Evolutionary conservation across 2,888 invertebrate genomes (phyloP).

Genomic region (Anthophora plumipes): DNA sequence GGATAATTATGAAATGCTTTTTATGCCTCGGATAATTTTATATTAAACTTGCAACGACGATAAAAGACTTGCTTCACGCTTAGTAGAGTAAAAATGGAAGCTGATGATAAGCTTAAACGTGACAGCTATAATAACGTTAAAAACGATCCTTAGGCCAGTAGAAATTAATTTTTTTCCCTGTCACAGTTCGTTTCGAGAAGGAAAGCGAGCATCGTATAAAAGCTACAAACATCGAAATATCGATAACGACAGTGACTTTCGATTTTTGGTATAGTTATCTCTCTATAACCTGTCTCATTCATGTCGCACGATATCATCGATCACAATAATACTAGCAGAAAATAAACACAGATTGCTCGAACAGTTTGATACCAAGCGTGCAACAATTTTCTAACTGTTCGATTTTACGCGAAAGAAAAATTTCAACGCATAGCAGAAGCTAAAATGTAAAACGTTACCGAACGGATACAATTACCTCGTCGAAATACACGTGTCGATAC

Average conservation of each 20-base stretch:
- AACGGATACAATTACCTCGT: background rate
- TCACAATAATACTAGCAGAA: constrained; percentile 20
- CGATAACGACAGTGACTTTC: constrained; percentile 35
- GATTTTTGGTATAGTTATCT: constrained; percentile 17
- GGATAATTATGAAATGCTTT: no score
- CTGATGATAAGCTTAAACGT: constrained; percentile 12
- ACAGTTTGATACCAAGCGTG: no score
- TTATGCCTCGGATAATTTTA: no score
- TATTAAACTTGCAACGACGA: no score
- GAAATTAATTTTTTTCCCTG: no score
- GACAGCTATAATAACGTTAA: constrained; percentile 12
- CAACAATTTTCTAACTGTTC: background rate
- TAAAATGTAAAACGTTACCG: background rate
- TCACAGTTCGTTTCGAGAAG: background rate
- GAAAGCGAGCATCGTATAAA: background rate
- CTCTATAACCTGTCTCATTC: constrained; percentile 11
- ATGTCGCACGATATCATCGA: background rate
- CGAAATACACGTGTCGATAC: background rate
- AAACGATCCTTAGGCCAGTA: no score
- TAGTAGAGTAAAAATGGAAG: background rate
- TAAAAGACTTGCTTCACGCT: no score
- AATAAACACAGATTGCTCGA: constrained; percentile 16
- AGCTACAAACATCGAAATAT: constrained; percentile 17
- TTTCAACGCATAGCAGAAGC: background rate
- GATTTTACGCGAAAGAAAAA: background rate